Percentiles rank a stretch among this genome's conserved stretches.
Conservation (phyloP, 2,797 vertebrate genomes). For the Diglossa cyanea region DNA sequence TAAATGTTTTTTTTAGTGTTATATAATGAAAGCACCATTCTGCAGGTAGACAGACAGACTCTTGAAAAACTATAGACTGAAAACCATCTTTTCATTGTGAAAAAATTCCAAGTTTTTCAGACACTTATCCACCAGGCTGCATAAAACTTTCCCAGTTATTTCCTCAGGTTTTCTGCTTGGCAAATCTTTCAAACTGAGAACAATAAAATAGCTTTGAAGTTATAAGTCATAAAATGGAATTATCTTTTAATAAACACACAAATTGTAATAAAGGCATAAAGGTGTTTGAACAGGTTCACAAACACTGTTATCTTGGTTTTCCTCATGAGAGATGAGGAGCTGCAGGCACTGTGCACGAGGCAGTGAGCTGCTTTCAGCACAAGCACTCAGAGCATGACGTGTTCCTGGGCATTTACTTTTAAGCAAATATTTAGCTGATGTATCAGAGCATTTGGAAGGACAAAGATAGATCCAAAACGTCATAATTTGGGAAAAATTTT, state of each 20-base stretch:
- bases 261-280: neutral
- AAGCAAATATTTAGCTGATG: neutral
- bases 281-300: neutral
- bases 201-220: neutral
- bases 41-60: neutral
- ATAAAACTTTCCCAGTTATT: neutral
- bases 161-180: neutral
- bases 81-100: neutral
- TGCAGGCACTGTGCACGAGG: neutral
- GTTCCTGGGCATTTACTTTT: neutral
- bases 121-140: neutral
- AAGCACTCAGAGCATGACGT: neutral
- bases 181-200: neutral
- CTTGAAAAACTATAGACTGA: neutral
- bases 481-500: neutral
- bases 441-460: neutral
- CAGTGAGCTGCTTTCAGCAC: neutral
- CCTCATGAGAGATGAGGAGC: neutral
- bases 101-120: neutral
- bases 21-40: neutral
- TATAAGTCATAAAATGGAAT: neutral
- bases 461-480: neutral
- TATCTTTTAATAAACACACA: neutral
- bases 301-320: neutral
- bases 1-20: neutral